phyloP scores from a whole-genome alignment of 1,140 invertebrate species.

The Procambarus virginalis region DNA sequence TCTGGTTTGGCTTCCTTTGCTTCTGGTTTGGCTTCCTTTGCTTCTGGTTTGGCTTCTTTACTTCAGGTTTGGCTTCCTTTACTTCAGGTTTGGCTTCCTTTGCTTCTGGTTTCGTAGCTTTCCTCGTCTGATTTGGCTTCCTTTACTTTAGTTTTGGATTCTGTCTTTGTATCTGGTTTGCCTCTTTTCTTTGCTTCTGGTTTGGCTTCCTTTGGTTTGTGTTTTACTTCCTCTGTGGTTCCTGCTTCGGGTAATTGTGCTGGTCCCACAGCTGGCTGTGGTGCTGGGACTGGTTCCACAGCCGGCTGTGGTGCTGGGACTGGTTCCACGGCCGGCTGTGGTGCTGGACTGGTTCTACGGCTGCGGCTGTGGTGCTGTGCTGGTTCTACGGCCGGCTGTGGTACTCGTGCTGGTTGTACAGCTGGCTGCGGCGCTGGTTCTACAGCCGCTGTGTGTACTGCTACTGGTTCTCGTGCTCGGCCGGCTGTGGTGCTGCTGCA shows the following conservation, averaged over 20 bases:
- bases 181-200: neutral
- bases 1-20: neutral
- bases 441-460: neutral
- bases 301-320: neutral
- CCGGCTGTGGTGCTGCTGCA: neutral
- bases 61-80: constrained; percentile 4
- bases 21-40: neutral
- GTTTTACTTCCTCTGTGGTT: neutral
- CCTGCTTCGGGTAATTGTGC: too few species aligned
- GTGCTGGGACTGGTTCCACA: neutral
- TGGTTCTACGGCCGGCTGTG: too few species aligned
- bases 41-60: neutral
- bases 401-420: neutral
- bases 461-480: neutral
- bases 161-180: neutral
- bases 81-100: neutral
- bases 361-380: too few species aligned
- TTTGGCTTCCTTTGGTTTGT: neutral
- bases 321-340: neutral
- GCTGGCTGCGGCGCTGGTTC: neutral
- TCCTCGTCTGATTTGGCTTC: neutral
- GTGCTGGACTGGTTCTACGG: neutral
- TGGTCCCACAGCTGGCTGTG: neutral
- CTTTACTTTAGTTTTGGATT: neutral
- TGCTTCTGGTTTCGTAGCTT: neutral